Evolutionary conservation across 2,797 vertebrate species (phyloP).

Genomic region (Argentina silus): DNA sequence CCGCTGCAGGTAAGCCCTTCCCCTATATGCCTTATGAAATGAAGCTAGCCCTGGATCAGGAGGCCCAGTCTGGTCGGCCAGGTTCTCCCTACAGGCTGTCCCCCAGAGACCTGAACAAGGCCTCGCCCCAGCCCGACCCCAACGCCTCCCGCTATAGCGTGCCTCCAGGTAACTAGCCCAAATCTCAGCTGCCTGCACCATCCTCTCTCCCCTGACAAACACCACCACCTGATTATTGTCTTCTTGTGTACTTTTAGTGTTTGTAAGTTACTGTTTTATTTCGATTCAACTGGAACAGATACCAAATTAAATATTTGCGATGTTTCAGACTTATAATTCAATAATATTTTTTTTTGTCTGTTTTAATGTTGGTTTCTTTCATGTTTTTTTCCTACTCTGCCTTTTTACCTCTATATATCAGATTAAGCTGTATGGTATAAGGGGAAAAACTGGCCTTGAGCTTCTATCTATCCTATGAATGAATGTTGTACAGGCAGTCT

Average conservation of each 20-base stretch:
- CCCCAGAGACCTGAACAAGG: slow-evolving; percentile 86
- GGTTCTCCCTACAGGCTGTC: slow-evolving; percentile 88
- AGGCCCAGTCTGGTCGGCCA: slow-evolving; percentile 84
- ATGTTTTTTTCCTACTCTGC: neutral
- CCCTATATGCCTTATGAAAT: slow-evolving; percentile 88
- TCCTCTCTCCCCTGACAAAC: slow-evolving; percentile 12
- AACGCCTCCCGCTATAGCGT: slow-evolving; percentile 84
- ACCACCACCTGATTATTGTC: neutral
- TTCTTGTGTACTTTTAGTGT: neutral
- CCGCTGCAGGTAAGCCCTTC: slow-evolving; percentile 85
- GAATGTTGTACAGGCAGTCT: slow-evolving; percentile 44
- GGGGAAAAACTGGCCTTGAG: slow-evolving; percentile 8
- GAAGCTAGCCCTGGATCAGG: slow-evolving; percentile 87
- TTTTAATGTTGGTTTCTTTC: too few species aligned
- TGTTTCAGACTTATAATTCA: neutral
- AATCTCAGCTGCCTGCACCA: slow-evolving; percentile 32
- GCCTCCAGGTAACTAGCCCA: slow-evolving; percentile 85
- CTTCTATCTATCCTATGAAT: slow-evolving; percentile 21
- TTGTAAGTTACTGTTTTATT: neutral
- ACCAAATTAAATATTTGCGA: neutral
- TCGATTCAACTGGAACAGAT: neutral
- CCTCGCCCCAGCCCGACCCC: slow-evolving; percentile 83
- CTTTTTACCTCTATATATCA: neutral
- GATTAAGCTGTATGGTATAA: neutral
- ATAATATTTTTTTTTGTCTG: neutral